These are phyloP conservation scores for Haemorhous mexicanus DNA, from an alignment of 2,113 vertebrate species.

Conservation along the genomic window DNA sequence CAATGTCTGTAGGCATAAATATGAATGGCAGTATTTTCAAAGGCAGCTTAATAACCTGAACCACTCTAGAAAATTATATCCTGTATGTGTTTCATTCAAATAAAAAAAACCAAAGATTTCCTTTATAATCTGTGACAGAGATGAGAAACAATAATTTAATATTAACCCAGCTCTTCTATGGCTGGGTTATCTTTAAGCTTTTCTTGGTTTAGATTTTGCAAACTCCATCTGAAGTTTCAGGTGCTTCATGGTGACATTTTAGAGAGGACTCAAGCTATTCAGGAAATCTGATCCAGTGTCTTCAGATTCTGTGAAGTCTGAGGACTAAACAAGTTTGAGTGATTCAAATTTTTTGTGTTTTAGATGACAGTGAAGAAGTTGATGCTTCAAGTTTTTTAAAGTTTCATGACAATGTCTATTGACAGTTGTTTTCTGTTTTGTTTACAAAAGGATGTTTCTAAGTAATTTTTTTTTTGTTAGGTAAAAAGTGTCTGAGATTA, in stretches of 20 bases:
- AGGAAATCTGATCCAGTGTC: background rate
- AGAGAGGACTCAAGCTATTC: background rate
- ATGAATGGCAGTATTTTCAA: constrained; percentile 7
- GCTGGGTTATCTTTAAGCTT: background rate
- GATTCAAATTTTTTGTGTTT: background rate
- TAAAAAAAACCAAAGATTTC: background rate
- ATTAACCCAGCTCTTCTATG: background rate
- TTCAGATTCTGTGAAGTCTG: background rate
- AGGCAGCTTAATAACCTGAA: constrained; percentile 20
- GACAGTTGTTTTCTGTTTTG: background rate
- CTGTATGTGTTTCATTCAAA: background rate
- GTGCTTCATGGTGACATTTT: background rate
- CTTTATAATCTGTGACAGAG: background rate
- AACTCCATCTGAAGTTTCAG: background rate
- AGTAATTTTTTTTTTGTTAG: background rate
- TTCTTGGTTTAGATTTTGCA: background rate
- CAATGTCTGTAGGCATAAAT: background rate
- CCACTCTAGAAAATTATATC: background rate
- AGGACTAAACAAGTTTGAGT: background rate
- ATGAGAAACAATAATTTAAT: background rate
- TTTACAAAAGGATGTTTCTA: background rate
- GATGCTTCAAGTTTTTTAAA: background rate
- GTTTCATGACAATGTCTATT: background rate
- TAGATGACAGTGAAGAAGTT: background rate
- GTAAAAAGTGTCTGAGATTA: background rate